Evolutionary conservation across 1,140 invertebrate genomes (phyloP), one percentile per base, ranked within the genome.

Genomic region (Micrasema longulum): DNA sequence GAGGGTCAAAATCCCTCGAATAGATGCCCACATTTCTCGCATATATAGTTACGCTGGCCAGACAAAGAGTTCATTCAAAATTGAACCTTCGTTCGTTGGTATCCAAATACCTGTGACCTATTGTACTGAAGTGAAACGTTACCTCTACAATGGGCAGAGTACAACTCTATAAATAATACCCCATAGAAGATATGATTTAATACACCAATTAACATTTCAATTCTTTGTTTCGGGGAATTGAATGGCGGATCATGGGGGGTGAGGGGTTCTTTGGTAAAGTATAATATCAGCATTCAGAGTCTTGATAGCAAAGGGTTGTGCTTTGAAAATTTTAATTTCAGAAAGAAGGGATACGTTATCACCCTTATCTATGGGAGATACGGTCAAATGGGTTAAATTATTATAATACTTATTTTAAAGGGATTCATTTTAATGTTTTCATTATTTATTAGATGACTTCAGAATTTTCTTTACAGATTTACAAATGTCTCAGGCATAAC

Each of bases 11-110:
- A 65, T 5, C 55, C 43, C 18, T 14, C 14, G 38, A 35, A 31
- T 31, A 31, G 7, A 38, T 16, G 53, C n/a, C n/a, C n/a, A n/a
- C n/a, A n/a, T n/a, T n/a, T n/a, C n/a, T n/a, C n/a, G n/a, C 64
- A 48, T 62, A 68, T 73, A 67, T 68, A 53, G 53, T 22, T 36
- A 14, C 41, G 43, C n/a, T n/a, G 9, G 10, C 16, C 72, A 50
- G 62, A 74, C 72, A 74, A 74, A 70, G 72, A 71, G 53, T 74
- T 66, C 68, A 63, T 67, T 68, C 41, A 71, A 62, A 74, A 74
- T 74, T 74, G 72, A 74, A 71, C 68, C 72, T 57, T 69, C 35
- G 26, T 31, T 31, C 41, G 20, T 23, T 43, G 66, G 53, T 47
- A 57, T 66, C 53, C 47, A 38, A 63, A 69, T 70, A 74, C 50